Conservation (phyloP, 2,113 vertebrate species). For the Prionailurus bengalensis region DNA sequence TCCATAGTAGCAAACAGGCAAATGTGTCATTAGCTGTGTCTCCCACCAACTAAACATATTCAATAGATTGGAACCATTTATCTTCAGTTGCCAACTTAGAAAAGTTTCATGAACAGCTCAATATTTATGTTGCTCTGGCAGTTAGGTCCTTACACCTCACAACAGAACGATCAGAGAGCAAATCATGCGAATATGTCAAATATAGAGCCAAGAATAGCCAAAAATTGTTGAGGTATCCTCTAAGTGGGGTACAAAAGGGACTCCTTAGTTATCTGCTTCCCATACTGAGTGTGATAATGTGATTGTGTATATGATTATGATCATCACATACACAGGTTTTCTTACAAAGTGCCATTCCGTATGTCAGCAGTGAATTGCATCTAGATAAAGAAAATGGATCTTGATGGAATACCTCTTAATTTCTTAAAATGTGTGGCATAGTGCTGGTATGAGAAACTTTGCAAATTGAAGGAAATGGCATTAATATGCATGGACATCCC, state of each 20-base stretch:
- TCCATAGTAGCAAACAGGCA: neutral
- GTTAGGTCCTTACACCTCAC: neutral
- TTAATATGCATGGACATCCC: neutral
- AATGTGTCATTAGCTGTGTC: neutral
- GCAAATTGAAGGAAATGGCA: neutral
- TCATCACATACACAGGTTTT: neutral
- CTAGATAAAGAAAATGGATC: neutral
- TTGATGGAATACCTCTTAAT: neutral
- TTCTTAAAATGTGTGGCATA: neutral
- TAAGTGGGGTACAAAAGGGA: neutral
- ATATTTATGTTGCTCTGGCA: neutral
- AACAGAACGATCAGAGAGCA: neutral
- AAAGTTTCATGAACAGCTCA: accelerated
- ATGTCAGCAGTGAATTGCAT: neutral
- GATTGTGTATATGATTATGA: neutral
- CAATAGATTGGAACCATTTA: neutral
- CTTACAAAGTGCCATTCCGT: neutral
- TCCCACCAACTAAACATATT: neutral
- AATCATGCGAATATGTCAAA: neutral
- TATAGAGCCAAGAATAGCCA: neutral
- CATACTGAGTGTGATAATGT: neutral
- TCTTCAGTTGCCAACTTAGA: neutral
- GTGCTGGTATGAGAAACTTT: neutral
- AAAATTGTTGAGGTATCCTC: neutral
- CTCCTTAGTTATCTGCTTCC: neutral